A percentile compares a stretch with the other conserved stretches of the same genome.
Evolutionary conservation across 2,888 invertebrate genomes (phyloP).

Genomic region (Drosophila lutescens): DNA sequence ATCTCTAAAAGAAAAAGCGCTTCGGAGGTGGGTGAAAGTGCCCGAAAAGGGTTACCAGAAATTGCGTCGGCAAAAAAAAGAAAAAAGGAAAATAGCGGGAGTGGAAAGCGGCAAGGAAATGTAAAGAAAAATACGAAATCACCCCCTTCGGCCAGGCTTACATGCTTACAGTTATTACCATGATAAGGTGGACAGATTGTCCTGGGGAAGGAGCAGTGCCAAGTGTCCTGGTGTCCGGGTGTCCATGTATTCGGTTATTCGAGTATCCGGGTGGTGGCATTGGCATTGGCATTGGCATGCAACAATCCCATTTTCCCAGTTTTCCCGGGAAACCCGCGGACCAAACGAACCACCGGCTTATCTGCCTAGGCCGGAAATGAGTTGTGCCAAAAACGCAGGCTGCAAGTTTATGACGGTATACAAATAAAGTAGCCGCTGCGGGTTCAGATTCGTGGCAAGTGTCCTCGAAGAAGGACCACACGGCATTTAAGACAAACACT

Average conservation of each 20-base stretch:
- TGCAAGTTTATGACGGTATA: conserved; percentile 61
- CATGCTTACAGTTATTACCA: conserved; percentile 79
- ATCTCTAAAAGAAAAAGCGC: conserved; percentile 56
- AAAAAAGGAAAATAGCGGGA: conserved; percentile 15
- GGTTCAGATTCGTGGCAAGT: background rate
- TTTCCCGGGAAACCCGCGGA: conserved; percentile 2
- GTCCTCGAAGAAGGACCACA: background rate
- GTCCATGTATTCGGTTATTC: no score
- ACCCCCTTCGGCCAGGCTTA: conserved; percentile 79
- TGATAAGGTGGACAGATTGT: conserved; percentile 72
- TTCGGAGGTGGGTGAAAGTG: conserved; percentile 30
- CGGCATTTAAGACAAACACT: background rate
- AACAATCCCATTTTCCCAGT: background rate
- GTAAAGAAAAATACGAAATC: conserved; percentile 80
- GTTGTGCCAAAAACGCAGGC: conserved; percentile 62
- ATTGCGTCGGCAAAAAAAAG: conserved; percentile 41
- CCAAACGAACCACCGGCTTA: conserved; percentile 53
- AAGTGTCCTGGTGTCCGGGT: conserved; percentile 8
- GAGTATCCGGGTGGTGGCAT: no score
- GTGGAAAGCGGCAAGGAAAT: conserved; percentile 73
- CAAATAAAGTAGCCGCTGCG: background rate
- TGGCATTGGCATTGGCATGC: background rate
- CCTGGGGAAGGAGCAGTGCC: background rate
- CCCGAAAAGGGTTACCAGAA: conserved; percentile 53
- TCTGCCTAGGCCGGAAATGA: conserved; percentile 71